These are phyloP conservation scores for Scrobipalpa costella DNA, from an alignment of 2,888 invertebrate species.

Conservation along the genomic window DNA sequence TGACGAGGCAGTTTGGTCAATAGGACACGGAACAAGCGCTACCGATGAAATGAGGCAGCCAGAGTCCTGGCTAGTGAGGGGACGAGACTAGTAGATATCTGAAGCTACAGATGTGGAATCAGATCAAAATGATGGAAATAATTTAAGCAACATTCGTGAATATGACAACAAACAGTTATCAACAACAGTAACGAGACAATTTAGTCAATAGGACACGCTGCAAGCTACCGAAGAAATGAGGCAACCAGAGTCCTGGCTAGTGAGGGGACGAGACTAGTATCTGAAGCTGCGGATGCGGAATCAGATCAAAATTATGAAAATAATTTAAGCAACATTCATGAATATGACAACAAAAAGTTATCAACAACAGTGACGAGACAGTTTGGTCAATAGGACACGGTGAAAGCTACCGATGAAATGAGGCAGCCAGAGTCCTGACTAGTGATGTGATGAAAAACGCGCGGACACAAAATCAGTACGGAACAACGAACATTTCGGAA, in stretches of 20 bases:
- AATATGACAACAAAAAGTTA: slow-evolving; percentile 75
- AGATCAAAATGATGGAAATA: no score
- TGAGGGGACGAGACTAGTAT: no score
- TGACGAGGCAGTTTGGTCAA: slow-evolving; percentile 68
- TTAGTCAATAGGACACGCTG: slow-evolving; percentile 50
- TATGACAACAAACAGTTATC: slow-evolving; percentile 75
- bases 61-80: slow-evolving; percentile 35
- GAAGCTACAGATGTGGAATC: background rate
- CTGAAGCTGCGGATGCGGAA: no score
- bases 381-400: slow-evolving; percentile 56
- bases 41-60: slow-evolving; percentile 66
- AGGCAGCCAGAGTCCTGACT: slow-evolving; percentile 49
- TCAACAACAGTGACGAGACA: slow-evolving; percentile 72
- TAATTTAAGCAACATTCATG: no score
- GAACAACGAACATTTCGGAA: no score
- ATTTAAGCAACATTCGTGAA: no score
- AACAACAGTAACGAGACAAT: slow-evolving; percentile 71
- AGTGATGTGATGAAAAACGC: background rate
- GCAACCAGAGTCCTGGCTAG: no score
- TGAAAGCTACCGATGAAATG: slow-evolving; percentile 59
- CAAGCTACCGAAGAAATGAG: no score
- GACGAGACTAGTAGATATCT: no score
- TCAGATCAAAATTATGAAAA: no score
- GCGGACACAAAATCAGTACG: background rate
- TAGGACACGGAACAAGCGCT: slow-evolving; percentile 50